phyloP scores from a whole-genome alignment of 2,888 invertebrate species.

The Actias luna region DNA sequence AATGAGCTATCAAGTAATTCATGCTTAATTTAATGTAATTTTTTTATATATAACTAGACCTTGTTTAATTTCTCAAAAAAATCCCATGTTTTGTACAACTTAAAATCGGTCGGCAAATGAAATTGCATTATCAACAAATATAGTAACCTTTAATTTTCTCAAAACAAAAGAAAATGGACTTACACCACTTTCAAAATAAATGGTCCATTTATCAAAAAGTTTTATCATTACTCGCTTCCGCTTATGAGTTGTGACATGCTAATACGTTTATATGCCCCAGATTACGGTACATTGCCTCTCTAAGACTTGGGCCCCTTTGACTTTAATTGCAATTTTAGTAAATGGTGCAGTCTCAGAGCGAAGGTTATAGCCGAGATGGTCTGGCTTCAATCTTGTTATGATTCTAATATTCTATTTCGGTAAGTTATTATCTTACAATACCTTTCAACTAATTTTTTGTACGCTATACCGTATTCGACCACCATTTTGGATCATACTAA shows the following conservation, averaged over 20 bases:
- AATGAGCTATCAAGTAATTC: too few relatives aligned
- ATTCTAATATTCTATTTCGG: slow-evolving; percentile 2
- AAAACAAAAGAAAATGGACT: too few relatives aligned
- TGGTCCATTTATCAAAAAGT: background rate
- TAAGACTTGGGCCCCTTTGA: slow-evolving; percentile 54
- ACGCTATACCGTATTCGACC: too few relatives aligned
- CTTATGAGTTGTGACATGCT: slow-evolving; percentile 32
- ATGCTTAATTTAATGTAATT: too few relatives aligned
- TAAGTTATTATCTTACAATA: background rate
- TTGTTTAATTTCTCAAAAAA: too few relatives aligned
- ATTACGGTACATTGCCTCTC: slow-evolving; percentile 57
- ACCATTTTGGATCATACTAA: too few relatives aligned
- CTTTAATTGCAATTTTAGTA: slow-evolving; percentile 57
- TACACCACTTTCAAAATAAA: background rate
- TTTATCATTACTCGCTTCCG: slow-evolving; percentile 22
- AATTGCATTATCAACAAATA: too few relatives aligned
- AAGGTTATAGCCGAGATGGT: slow-evolving; percentile 26
- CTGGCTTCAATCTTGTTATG: slow-evolving; percentile 11
- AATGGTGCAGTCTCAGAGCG: slow-evolving; percentile 35
- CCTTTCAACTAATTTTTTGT: background rate
- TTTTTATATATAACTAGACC: too few relatives aligned
- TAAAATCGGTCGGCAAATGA: too few relatives aligned
- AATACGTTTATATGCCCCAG: slow-evolving; percentile 55
- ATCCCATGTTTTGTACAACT: too few relatives aligned
- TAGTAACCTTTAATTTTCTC: too few relatives aligned